phyloP scores from a whole-genome alignment of 2,888 invertebrate species.

The Diadegma fenestrale region DNA sequence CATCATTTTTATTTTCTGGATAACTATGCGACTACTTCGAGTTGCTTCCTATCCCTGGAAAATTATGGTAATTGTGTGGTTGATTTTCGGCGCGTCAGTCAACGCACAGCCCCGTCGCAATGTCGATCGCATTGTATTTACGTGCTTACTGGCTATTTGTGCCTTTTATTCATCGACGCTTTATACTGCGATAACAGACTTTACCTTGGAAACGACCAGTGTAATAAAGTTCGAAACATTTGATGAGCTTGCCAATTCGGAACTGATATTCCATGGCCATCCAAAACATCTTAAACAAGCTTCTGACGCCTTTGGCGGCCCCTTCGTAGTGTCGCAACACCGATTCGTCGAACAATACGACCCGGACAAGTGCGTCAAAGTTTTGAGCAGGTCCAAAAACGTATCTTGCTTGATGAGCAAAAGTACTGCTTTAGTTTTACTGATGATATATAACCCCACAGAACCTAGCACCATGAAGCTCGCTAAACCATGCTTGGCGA shows the following conservation, averaged over 20 bases:
- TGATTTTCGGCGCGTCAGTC: slow-evolving; percentile 33
- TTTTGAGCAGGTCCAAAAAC: slow-evolving; percentile 41
- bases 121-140: slow-evolving; percentile 60
- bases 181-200: slow-evolving; percentile 61
- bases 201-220: slow-evolving; percentile 21
- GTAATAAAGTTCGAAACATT: slow-evolving; percentile 48
- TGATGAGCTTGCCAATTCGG: slow-evolving; percentile 61
- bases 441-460: not conserved
- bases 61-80: slow-evolving; percentile 30
- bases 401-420: slow-evolving; percentile 41
- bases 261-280: slow-evolving; percentile 54
- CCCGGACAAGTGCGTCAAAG: not conserved
- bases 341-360: slow-evolving; percentile 21
- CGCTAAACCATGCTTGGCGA: slow-evolving; percentile 56
- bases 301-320: not conserved
- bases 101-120: slow-evolving; percentile 23
- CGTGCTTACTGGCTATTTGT: slow-evolving; percentile 19
- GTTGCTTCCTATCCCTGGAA: slow-evolving; percentile 28
- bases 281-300: not conserved
- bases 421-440: not conserved
- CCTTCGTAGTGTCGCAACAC: not conserved
- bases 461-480: not conserved
- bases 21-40: not conserved
- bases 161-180: slow-evolving; percentile 32
- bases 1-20: not conserved